These are phyloP conservation scores for Pterois miles DNA, from an alignment of 2,797 vertebrate species.

Conservation along the genomic window DNA sequence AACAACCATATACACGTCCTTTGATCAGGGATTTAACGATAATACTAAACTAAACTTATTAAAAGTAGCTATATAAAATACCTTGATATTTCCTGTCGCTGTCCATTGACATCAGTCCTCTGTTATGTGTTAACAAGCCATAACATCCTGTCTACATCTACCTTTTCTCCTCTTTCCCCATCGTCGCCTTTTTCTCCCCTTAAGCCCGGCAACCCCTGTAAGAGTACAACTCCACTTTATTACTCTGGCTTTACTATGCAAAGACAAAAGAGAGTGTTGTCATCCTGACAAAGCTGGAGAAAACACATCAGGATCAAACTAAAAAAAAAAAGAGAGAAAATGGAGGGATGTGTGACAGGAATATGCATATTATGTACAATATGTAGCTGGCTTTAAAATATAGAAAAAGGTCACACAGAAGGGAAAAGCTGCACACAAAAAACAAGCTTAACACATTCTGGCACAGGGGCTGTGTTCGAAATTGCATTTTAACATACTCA, in stretches of 20 bases:
- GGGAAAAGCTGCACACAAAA: background rate
- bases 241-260: conserved; percentile 40
- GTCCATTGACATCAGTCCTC: conserved; percentile 88
- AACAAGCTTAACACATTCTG: background rate
- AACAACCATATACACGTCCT: background rate
- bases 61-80: background rate
- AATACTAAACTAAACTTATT: background rate
- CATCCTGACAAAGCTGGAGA: background rate
- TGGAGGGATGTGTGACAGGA: background rate
- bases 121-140: conserved; percentile 50
- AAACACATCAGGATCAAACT: background rate
- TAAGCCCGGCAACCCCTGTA: conserved; percentile 96
- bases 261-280: background rate
- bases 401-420: background rate
- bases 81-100: conserved; percentile 35
- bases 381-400: background rate
- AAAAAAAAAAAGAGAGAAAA: background rate
- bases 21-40: background rate
- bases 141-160: conserved; percentile 82
- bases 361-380: background rate
- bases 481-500: background rate
- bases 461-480: background rate
- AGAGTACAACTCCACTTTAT: conserved; percentile 84
- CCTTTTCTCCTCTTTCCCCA: conserved; percentile 99
- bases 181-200: conserved; percentile 97